These are phyloP conservation scores for Panorpa germanica DNA, from an alignment of 2,888 invertebrate species.

Conservation along the genomic window DNA sequence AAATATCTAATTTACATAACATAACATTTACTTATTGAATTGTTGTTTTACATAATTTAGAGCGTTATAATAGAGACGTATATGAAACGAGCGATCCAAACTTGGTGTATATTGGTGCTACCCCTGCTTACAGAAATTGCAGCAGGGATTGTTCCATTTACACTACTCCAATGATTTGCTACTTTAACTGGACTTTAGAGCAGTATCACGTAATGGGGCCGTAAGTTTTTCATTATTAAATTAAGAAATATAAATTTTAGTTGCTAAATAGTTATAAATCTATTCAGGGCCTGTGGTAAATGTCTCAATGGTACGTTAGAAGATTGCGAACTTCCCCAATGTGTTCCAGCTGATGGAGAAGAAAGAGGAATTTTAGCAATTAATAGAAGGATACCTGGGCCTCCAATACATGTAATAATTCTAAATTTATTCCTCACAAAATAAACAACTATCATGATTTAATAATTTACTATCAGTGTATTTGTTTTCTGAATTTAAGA, in stretches of 20 bases:
- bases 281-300: slow-evolving; percentile 24
- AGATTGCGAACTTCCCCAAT: slow-evolving; percentile 26
- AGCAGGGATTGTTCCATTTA: no score
- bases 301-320: slow-evolving; percentile 20
- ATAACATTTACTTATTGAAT: no score
- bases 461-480: neutral
- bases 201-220: slow-evolving; percentile 24
- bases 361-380: slow-evolving; percentile 25
- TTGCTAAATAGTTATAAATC: slow-evolving; percentile 1
- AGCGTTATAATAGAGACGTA: no score
- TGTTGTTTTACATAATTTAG: no score
- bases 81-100: no score
- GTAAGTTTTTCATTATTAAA: slow-evolving; percentile 15
- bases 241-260: no score
- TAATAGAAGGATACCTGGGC: slow-evolving; percentile 28
- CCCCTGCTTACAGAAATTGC: no score
- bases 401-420: slow-evolving; percentile 23
- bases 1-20: no score
- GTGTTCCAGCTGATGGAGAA: slow-evolving; percentile 28
- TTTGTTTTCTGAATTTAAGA: no score
- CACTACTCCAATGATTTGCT: no score
- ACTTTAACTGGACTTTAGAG: slow-evolving; percentile 24
- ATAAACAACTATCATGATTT: neutral
- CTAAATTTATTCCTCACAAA: neutral
- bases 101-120: no score